A percentile compares a stretch with the other conserved stretches of the same genome.
Conservation (phyloP, 2,797 vertebrate species). For the Coracias cyanogaster region DNA sequence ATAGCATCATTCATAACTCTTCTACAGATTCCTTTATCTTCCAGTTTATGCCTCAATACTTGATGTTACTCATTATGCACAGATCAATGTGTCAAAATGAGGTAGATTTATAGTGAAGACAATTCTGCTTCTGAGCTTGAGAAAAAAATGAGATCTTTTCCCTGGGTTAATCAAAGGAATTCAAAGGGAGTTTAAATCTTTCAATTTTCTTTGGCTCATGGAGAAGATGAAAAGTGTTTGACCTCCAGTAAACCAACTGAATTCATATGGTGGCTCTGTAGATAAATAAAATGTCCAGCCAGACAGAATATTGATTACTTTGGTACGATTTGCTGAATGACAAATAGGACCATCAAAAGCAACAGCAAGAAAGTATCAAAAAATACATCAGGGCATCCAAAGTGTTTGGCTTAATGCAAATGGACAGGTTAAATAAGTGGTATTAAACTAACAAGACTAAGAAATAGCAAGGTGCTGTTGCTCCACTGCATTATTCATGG, state of each 20-base stretch:
- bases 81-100: conserved; percentile 34
- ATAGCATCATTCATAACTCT: not conserved
- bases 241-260: conserved; percentile 32
- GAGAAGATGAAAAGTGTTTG: conserved; percentile 49
- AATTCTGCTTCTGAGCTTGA: conserved; percentile 13
- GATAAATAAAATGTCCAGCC: conserved; percentile 43
- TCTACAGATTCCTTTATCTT: not conserved
- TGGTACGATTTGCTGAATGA: conserved; percentile 40
- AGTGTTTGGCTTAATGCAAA: conserved; percentile 3
- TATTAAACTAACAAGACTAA: not conserved
- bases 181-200: conserved; percentile 56
- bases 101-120: conserved; percentile 23
- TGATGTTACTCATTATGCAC: conserved; percentile 7
- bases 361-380: not conserved
- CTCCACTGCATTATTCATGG: not conserved
- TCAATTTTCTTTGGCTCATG: conserved; percentile 44
- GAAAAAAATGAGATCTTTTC: not conserved
- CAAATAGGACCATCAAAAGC: conserved; percentile 16
- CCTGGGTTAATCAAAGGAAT: conserved; percentile 46
- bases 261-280: conserved; percentile 45
- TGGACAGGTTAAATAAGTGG: not conserved
- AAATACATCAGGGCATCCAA: not conserved
- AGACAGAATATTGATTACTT: conserved; percentile 54
- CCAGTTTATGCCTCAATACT: not conserved
- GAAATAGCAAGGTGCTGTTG: not conserved